Evolutionary conservation across 2,888 invertebrate genomes (phyloP).

Genomic region (Timema podura): DNA sequence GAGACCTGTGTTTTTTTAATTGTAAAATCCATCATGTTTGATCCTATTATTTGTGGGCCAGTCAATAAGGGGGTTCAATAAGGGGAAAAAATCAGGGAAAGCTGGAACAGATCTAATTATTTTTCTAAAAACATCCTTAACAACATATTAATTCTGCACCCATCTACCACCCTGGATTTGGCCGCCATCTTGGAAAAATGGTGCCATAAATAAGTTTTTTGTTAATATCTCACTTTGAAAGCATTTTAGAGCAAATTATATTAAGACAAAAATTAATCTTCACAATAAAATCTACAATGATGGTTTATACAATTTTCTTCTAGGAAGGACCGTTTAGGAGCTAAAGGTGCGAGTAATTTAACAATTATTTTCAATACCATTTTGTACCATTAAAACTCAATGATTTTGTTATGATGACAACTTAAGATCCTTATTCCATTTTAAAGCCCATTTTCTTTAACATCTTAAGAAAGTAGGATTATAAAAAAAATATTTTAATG

Average conservation of each 20-base stretch:
- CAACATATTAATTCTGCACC: neutral
- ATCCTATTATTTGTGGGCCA: no score
- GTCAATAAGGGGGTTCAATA: neutral
- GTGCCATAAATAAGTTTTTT: no score
- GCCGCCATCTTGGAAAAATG: no score
- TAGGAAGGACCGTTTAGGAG: neutral
- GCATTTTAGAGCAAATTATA: neutral
- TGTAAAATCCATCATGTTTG: no score
- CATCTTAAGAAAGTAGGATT: no score
- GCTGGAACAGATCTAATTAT: neutral
- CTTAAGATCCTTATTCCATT: neutral
- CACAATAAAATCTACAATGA: neutral
- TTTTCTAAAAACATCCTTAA: neutral
- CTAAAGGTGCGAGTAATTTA: neutral
- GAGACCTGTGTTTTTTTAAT: no score
- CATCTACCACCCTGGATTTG: neutral
- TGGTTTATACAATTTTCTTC: fast-evolving
- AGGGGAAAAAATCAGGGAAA: constrained; percentile 1
- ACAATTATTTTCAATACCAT: neutral
- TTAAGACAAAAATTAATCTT: neutral
- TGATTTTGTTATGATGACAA: no score
- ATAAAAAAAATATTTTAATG: no score
- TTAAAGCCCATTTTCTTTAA: neutral
- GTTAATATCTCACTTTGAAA: neutral
- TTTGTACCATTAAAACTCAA: no score